Evolutionary conservation across 2,888 invertebrate genomes (phyloP).

Genomic region (Calameuta idolon): DNA sequence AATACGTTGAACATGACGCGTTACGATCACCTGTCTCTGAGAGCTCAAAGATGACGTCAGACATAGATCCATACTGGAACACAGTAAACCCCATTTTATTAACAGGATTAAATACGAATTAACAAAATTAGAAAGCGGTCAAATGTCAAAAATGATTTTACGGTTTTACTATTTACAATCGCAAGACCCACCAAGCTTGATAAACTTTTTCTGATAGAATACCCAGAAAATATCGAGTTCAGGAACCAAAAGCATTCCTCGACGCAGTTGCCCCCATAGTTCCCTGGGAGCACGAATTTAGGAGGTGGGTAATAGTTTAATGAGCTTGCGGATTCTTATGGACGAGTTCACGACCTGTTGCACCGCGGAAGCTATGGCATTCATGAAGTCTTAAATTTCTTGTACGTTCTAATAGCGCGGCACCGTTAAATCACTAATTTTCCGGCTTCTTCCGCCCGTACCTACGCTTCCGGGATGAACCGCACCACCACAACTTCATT

Average conservation of each 20-base stretch:
- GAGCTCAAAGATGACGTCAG: too few species aligned
- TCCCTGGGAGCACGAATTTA: slow-evolving; percentile 43
- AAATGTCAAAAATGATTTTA: too few species aligned
- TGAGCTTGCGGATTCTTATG: slow-evolving; percentile 56
- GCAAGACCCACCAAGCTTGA: too few species aligned
- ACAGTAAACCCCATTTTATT: too few species aligned
- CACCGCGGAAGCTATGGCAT: slow-evolving; percentile 45
- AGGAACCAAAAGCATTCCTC: slow-evolving; percentile 34
- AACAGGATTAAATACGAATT: too few species aligned
- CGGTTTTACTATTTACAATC: too few species aligned
- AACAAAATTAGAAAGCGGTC: too few species aligned
- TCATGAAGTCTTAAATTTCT: slow-evolving; percentile 56
- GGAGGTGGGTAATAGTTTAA: slow-evolving; percentile 54
- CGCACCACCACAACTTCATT: too few species aligned
- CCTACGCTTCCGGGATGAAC: neutral
- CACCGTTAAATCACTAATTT: slow-evolving; percentile 40
- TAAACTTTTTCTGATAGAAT: too few species aligned
- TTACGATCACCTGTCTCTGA: too few species aligned
- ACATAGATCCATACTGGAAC: too few species aligned
- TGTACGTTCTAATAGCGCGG: slow-evolving; percentile 33
- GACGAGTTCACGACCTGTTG: slow-evolving; percentile 50
- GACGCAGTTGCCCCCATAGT: slow-evolving; percentile 33
- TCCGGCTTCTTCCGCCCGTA: slow-evolving; percentile 17
- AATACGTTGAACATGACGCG: slow-evolving; percentile 26
- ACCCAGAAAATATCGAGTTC: slow-evolving; percentile 41